These are phyloP conservation scores for Pseudomyrmex sp. DNA, from an alignment of 1,140 invertebrate genomes.

Conservation along the genomic window DNA sequence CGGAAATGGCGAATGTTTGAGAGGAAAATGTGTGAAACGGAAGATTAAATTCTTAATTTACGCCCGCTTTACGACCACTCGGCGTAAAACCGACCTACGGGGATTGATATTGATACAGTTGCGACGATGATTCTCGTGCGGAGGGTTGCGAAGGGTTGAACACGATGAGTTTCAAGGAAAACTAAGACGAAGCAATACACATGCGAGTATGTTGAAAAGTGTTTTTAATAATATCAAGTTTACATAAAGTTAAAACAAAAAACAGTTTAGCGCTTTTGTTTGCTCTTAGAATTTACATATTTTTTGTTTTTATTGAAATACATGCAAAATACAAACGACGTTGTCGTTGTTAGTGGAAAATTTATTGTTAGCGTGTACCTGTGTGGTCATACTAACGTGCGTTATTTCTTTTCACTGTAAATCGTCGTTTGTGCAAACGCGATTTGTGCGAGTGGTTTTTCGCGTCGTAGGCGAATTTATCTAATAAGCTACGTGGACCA, in stretches of 20 bases:
- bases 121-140: not conserved
- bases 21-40: not conserved
- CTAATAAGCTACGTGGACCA: not conserved
- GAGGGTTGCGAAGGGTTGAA: not conserved
- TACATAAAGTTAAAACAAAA: no score
- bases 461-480: not conserved
- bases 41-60: conserved; percentile 43
- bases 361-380: not conserved
- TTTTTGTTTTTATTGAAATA: no score
- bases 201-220: no score
- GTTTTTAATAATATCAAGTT: no score
- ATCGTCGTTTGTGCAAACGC: not conserved
- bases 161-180: no score
- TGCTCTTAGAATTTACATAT: no score
- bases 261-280: no score
- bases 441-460: not conserved
- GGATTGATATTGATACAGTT: not conserved
- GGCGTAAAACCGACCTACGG: not conserved
- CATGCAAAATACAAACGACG: no score
- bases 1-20: conserved; percentile 8
- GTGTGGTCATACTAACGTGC: no score
- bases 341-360: not conserved
- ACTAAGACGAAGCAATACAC: no score
- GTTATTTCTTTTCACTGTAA: not conserved
- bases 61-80: not conserved